These are phyloP conservation scores for Echinometra lucunter DNA, from an alignment of 53 echinoderm and acorn worm genomes.

Conservation along the genomic window DNA sequence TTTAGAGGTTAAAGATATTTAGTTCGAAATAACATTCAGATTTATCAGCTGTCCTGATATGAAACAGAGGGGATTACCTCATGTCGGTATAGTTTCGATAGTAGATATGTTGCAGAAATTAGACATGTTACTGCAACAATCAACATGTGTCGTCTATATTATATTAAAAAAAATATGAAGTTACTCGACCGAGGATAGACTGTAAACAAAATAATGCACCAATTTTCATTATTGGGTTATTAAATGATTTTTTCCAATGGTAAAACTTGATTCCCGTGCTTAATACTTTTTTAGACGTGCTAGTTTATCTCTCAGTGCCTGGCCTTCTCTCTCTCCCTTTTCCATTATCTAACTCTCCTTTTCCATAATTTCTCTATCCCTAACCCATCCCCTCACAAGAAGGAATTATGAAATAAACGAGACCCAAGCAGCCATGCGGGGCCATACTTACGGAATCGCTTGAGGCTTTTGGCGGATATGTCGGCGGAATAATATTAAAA, in stretches of 20 bases:
- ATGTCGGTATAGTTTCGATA: too few species aligned
- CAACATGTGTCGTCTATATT: neutral
- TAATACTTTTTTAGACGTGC: neutral
- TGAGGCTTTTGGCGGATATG: neutral
- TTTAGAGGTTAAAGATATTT: too few species aligned
- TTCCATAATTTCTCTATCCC: neutral
- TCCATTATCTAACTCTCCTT: neutral
- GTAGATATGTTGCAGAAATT: too few species aligned
- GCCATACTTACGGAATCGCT: neutral
- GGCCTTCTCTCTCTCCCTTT: too few species aligned
- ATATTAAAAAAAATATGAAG: neutral
- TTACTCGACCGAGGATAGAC: neutral
- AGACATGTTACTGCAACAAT: neutral
- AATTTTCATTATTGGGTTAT: too few species aligned
- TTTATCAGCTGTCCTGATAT: too few species aligned
- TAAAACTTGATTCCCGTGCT: too few species aligned
- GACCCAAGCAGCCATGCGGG: neutral
- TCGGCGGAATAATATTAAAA: neutral
- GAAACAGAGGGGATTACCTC: too few species aligned
- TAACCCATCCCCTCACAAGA: neutral
- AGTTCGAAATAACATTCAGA: too few species aligned
- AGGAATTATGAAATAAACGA: neutral
- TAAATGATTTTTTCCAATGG: too few species aligned
- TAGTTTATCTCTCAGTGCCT: neutral
- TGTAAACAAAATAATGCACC: too few species aligned